Conservation (phyloP, 2,888 invertebrate genomes). For the Bugulina stolonifera region DNA sequence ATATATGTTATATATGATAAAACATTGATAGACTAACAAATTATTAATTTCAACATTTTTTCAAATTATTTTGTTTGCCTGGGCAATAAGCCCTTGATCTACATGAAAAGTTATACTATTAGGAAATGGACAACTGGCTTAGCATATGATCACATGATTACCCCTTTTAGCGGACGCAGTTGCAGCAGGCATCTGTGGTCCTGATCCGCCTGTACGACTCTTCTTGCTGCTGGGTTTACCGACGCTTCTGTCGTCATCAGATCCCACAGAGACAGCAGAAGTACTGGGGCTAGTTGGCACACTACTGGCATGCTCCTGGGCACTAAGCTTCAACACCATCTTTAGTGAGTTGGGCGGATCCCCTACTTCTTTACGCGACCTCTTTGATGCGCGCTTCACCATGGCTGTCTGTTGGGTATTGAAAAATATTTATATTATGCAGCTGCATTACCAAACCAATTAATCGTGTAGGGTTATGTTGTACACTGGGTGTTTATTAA, state of each 20-base stretch:
- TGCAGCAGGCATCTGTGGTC: background rate
- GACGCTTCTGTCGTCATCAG: background rate
- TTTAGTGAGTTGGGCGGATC: background rate
- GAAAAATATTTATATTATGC: no score
- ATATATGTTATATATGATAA: no score
- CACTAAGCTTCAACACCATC: conserved; percentile 22
- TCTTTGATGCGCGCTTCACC: conserved; percentile 8
- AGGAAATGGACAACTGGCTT: no score
- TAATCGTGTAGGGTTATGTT: no score
- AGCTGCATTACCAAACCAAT: no score
- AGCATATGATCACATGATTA: background rate
- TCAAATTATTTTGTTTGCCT: no score
- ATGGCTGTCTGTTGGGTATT: background rate
- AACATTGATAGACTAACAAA: no score
- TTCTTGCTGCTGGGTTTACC: background rate
- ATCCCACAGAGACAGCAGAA: background rate
- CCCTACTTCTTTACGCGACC: background rate
- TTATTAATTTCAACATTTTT: no score
- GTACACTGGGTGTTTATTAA: no score
- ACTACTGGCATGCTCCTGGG: conserved; percentile 3
- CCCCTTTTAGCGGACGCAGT: background rate
- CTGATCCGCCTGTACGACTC: background rate
- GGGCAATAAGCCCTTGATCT: no score
- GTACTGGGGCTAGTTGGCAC: conserved; percentile 6
- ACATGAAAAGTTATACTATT: no score